Percentiles rank a stretch among this genome's conserved stretches.
Evolutionary conservation across 2,888 invertebrate species (phyloP).

Genomic region (Scaptomyza tumidula): DNA sequence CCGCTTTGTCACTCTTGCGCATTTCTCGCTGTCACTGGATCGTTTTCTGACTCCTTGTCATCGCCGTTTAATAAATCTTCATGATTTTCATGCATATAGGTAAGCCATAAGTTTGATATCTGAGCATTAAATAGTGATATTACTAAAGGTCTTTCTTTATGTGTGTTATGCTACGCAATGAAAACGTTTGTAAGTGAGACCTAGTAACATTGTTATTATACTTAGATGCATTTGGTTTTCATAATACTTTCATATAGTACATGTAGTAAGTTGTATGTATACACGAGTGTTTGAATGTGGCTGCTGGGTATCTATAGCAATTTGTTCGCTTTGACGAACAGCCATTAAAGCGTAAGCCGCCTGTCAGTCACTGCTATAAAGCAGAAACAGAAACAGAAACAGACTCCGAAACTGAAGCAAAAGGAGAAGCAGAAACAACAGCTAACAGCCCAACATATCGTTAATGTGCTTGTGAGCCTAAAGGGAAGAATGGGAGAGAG

Average conservation of each 20-base stretch:
- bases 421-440: conserved; percentile 40
- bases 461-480: conserved; percentile 60
- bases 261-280: conserved; percentile 5
- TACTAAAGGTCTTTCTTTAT: too few species aligned
- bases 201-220: conserved; percentile 22
- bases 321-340: conserved; percentile 62
- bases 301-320: conserved; percentile 45
- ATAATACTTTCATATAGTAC: conserved; percentile 14
- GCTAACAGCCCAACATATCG: conserved; percentile 62
- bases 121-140: too few species aligned
- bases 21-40: neutral
- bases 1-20: too few species aligned
- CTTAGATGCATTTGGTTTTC: conserved; percentile 1
- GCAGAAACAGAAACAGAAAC: neutral
- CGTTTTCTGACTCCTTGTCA: too few species aligned
- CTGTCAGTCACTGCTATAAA: conserved; percentile 25
- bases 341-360: conserved; percentile 62
- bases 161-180: neutral
- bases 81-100: too few species aligned
- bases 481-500: neutral
- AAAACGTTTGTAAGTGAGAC: conserved; percentile 1
- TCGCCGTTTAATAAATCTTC: neutral
- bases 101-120: neutral
- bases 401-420: conserved; percentile 1
- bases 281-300: conserved; percentile 14